Percentiles rank a stretch among this genome's conserved stretches.
These are phyloP conservation scores for Petrocephalus schoutedeni DNA, from an alignment of 2,797 vertebrate species.

Conservation along the genomic window DNA sequence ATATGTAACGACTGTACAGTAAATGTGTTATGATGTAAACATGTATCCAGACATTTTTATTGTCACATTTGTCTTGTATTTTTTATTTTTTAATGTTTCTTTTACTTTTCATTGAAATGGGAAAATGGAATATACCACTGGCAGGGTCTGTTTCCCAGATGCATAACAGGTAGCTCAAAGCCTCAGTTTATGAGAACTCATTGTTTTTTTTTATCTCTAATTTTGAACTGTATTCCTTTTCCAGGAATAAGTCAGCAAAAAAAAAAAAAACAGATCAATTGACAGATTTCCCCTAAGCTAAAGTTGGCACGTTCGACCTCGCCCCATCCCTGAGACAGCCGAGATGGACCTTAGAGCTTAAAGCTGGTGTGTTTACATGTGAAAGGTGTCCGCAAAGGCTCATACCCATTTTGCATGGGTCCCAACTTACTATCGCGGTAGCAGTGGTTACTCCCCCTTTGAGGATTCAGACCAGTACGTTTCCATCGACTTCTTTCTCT, in stretches of 20 bases:
- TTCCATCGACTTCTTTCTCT: not conserved
- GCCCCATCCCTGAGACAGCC: not conserved
- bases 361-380: not conserved
- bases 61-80: slow-evolving; percentile 51
- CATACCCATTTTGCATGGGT: not conserved
- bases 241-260: not conserved
- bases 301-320: not conserved
- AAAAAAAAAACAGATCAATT: not conserved
- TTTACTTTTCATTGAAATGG: slow-evolving; percentile 53
- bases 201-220: not conserved
- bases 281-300: not conserved
- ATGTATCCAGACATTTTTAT: slow-evolving; percentile 67
- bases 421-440: not conserved
- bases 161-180: not conserved
- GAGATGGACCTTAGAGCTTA: not conserved
- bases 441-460: not conserved
- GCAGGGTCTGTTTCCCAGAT: not conserved
- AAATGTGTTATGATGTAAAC: slow-evolving; percentile 70
- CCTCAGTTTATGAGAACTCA: not conserved
- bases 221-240: not conserved
- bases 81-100: slow-evolving; percentile 62
- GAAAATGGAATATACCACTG: slow-evolving; percentile 27
- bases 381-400: not conserved
- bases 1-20: slow-evolving; percentile 72
- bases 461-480: not conserved